Conservation (phyloP, 2,797 vertebrate species). For the Sebastes itinus region DNA sequence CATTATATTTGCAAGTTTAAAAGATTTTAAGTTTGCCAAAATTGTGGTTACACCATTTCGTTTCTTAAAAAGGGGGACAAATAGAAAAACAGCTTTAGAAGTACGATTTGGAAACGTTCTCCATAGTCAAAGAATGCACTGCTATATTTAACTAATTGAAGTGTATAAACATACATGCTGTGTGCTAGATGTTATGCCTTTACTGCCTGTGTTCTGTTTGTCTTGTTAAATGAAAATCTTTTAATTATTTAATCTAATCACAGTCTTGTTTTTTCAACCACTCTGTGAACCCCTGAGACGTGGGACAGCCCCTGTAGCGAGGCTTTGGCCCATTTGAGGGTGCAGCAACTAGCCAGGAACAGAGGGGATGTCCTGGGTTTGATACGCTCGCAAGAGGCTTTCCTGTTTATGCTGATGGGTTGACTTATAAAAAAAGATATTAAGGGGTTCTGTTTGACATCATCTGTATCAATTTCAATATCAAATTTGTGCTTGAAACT, state of each 20-base stretch:
- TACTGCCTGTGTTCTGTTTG: conserved; percentile 93
- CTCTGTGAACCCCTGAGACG: conserved; percentile 77
- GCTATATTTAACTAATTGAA: conserved; percentile 90
- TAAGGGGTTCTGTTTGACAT: conserved; percentile 27
- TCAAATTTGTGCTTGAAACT: conserved; percentile 46
- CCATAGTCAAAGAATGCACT: conserved; percentile 91
- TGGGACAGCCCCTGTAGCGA: conserved; percentile 51
- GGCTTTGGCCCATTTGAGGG: conserved; percentile 49
- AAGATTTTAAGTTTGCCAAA: conserved; percentile 92
- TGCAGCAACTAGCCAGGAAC: conserved; percentile 51
- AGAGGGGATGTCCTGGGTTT: conserved; percentile 56
- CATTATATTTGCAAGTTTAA: conserved; percentile 96
- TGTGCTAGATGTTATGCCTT: conserved; percentile 93
- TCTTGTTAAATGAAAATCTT: conserved; percentile 93
- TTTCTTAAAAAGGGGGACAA: conserved; percentile 91
- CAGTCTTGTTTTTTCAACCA: conserved; percentile 88
- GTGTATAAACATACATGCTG: conserved; percentile 90
- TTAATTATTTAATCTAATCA: conserved; percentile 90
- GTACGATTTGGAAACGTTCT: conserved; percentile 88
- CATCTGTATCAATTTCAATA: conserved; percentile 48
- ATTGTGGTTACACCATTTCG: conserved; percentile 93
- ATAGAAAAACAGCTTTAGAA: conserved; percentile 91
- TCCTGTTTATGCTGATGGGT: conserved; percentile 63
- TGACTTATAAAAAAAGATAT: conserved; percentile 5
- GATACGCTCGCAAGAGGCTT: conserved; percentile 72